Conservation (phyloP, 2,797 vertebrate species). For the Thaleichthys pacificus region DNA sequence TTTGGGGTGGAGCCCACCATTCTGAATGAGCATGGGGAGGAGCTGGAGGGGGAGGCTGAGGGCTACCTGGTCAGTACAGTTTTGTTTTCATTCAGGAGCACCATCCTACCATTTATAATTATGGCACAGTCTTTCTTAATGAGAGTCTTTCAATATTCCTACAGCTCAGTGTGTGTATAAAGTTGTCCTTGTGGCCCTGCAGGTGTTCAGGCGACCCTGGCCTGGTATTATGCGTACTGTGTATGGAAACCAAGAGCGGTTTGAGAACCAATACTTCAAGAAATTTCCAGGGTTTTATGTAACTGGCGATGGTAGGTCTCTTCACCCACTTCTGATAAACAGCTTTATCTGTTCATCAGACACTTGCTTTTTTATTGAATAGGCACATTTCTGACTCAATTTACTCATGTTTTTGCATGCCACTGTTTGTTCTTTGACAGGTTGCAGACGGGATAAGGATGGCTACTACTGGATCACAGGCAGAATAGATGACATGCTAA, state of each 20-base stretch:
- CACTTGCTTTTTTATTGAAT: neutral
- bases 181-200: neutral
- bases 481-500: slow-evolving; percentile 84
- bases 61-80: slow-evolving; percentile 75
- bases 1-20: slow-evolving; percentile 80
- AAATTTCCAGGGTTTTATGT: slow-evolving; percentile 83
- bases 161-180: neutral
- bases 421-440: slow-evolving; percentile 49
- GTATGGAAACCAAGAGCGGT: slow-evolving; percentile 76
- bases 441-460: slow-evolving; percentile 80
- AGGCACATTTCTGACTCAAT: slow-evolving; percentile 8
- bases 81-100: neutral
- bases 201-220: slow-evolving; percentile 82
- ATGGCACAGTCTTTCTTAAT: too few relatives aligned
- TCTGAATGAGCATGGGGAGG: slow-evolving; percentile 80
- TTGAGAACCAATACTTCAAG: slow-evolving; percentile 81
- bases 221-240: slow-evolving; percentile 81
- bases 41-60: slow-evolving; percentile 79
- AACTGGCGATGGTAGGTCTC: slow-evolving; percentile 78
- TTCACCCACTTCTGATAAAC: neutral
- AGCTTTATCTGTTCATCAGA: neutral
- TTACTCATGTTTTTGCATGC: neutral
- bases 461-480: slow-evolving; percentile 87
- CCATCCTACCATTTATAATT: too few relatives aligned
- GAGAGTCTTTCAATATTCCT: too few relatives aligned